phyloP scores from a whole-genome alignment of 2,888 invertebrate species.

The Rotaria macrura region DNA sequence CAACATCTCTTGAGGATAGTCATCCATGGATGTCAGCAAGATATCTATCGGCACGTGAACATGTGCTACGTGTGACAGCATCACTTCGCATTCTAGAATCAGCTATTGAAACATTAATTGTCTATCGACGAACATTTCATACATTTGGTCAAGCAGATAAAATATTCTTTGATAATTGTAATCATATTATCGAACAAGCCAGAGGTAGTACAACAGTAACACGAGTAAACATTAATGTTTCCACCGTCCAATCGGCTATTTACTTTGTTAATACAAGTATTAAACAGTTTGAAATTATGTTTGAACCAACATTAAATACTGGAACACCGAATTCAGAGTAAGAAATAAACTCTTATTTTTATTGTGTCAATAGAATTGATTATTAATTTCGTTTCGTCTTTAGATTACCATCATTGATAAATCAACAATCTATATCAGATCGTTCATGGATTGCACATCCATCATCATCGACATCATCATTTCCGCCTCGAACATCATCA shows the following conservation, averaged over 20 bases:
- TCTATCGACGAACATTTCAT: neutral
- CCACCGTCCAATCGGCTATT: neutral
- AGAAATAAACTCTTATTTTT: neutral
- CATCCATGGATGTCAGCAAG: neutral
- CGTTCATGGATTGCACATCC: neutral
- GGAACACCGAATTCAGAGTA: neutral
- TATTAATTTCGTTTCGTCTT: neutral
- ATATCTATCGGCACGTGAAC: neutral
- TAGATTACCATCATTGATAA: neutral
- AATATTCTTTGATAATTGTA: neutral
- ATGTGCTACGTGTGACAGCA: neutral
- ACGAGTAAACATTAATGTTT: neutral
- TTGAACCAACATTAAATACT: neutral
- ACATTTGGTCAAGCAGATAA: neutral
- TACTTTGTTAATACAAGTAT: slow-evolving; percentile 4
- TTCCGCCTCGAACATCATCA: neutral
- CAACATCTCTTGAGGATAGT: neutral
- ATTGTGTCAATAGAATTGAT: neutral
- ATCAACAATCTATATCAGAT: neutral
- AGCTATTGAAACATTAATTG: neutral
- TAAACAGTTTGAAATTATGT: neutral
- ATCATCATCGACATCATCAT: neutral
- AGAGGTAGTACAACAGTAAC: neutral
- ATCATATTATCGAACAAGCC: neutral
- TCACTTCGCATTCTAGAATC: neutral